Conservation (phyloP, 2,797 vertebrate species). For the Acomys russatus region DNA sequence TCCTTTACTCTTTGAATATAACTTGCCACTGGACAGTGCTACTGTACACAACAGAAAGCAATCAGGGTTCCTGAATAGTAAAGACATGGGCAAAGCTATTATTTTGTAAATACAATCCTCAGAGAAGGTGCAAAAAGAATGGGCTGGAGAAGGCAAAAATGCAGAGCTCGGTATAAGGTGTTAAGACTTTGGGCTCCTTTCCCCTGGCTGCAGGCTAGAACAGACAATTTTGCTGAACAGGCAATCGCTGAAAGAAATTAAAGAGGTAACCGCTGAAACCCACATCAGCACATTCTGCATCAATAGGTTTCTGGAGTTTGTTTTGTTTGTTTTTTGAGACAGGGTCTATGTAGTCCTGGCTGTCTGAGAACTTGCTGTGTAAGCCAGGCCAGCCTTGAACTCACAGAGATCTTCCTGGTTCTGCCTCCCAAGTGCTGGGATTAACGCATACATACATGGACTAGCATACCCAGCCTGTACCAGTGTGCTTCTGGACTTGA, state of each 20-base stretch:
- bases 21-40: background rate
- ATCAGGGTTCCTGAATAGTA: background rate
- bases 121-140: background rate
- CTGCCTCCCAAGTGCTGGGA: background rate
- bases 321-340: background rate
- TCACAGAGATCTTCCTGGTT: background rate
- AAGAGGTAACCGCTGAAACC: background rate
- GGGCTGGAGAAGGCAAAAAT: background rate
- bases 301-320: conserved; percentile 24
- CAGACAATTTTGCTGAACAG: background rate
- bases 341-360: background rate
- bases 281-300: background rate
- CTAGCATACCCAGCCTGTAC: background rate
- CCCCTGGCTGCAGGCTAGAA: no score
- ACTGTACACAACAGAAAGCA: conserved; percentile 1
- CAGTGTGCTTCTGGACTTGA: background rate
- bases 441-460: background rate
- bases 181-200: conserved; percentile 11
- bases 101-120: conserved; percentile 43
- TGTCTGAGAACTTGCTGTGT: background rate
- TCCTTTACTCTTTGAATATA: conserved; percentile 41
- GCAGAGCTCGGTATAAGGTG: background rate
- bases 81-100: conserved; percentile 8
- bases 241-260: background rate
- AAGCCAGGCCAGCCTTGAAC: background rate